These are phyloP conservation scores for Pentamera pediparva DNA, from an alignment of 53 echinoderm and acorn worm species.

Conservation along the genomic window DNA sequence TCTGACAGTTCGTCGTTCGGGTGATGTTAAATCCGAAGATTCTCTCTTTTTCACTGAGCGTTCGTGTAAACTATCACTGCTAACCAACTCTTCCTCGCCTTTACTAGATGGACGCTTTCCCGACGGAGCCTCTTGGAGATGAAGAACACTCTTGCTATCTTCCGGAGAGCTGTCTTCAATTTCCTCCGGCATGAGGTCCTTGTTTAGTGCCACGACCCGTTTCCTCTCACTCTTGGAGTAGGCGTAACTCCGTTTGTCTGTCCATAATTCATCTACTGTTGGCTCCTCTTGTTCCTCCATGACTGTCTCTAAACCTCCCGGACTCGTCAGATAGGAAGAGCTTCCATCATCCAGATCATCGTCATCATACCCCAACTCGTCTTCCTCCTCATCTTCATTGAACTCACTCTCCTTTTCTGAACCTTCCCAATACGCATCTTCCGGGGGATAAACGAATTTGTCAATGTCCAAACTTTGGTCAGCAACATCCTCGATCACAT, in stretches of 20 bases:
- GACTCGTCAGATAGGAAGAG: constrained; percentile 23
- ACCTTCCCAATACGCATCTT: background rate
- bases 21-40: background rate
- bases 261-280: constrained; percentile 30
- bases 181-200: background rate
- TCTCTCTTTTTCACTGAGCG: background rate
- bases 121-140: constrained; percentile 1
- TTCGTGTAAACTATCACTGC: too few species aligned
- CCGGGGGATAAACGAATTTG: constrained; percentile 23
- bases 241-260: constrained; percentile 24
- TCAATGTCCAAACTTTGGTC: background rate
- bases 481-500: constrained; percentile 32
- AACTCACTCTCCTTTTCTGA: constrained; percentile 8
- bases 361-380: background rate
- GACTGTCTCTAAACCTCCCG: constrained; percentile 72
- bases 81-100: constrained; percentile 13
- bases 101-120: constrained; percentile 7
- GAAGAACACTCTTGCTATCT: constrained; percentile 23
- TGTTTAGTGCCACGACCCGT: constrained; percentile 1
- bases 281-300: constrained; percentile 85
- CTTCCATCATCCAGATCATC: background rate
- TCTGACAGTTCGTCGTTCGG: constrained; percentile 13
- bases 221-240: constrained; percentile 10
- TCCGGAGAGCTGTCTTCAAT: constrained; percentile 34
- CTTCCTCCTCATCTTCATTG: constrained; percentile 34